Base-by-base conservation (phyloP, 2,888 invertebrate genomes). In the Branchipolynoe longqiensis region DNA sequence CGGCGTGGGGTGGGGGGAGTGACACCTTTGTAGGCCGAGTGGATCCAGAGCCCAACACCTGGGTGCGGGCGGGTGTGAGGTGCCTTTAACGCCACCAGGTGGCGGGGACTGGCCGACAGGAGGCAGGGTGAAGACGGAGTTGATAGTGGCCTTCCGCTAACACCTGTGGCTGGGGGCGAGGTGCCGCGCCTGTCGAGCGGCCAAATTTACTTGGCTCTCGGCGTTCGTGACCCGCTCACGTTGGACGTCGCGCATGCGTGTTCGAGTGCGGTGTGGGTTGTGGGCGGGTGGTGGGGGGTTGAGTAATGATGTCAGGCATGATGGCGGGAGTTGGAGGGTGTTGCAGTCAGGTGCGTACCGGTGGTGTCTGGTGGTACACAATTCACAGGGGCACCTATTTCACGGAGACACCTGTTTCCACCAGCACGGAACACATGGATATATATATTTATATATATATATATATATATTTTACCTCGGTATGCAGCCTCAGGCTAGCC, bases 151-250 rank as follows among this genome's bases (percentile, higher is more conserved):
- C 31, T 78, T 33, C 54, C 48, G 1, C 78, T 78, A 25, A 78
- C 78, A 78, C 78, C 54, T 78, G 78, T 14, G 69, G 2, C 69
- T 38, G 36, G 18, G 36, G 14, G 0, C 1, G 28, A 48, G 78
- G 78, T 54, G 48, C 48, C n/a, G 28, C n/a, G 4, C 25, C 54
- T 48, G 48, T 31, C 41, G 48, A 28, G 25, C 41, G 1, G 25
- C 31, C 54, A 48, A 48, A 78, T 78, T 41, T 54, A 78, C 18
- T 41, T 78, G 78, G 78, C 54, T 41, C 28, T 28, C 28, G 12
- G 25, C 8, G 48, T 78, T 78, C 78, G 78, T 78, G 78, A 78
- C 78, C 41, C 48, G 28, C 48, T 48, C 78, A 78, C 78, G 48
- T 78, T 54, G 69, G 38, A n/a, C 58, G 58, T n/a, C 14, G 12